A percentile compares a stretch with the other conserved stretches of the same genome.
These are phyloP conservation scores for Silurus meridionalis DNA, from an alignment of 2,113 vertebrate genomes.

Conservation along the genomic window DNA sequence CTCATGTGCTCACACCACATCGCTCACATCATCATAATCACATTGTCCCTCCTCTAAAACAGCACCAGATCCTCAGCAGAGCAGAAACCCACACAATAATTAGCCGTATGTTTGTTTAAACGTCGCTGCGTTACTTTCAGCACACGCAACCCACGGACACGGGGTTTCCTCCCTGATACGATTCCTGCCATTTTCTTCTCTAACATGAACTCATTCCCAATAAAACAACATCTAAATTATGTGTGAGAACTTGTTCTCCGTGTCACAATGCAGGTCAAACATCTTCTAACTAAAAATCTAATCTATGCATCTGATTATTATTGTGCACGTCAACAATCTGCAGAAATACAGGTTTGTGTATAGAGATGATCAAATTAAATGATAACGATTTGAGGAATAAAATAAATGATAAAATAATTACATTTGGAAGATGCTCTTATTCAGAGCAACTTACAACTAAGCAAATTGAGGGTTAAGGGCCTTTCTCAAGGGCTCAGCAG, in stretches of 20 bases:
- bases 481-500: too few relatives aligned
- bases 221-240: background rate
- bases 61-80: background rate
- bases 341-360: too few relatives aligned
- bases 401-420: too few relatives aligned
- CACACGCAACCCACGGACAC: background rate
- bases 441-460: too few relatives aligned
- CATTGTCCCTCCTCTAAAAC: background rate
- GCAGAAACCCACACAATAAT: constrained; percentile 1
- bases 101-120: background rate
- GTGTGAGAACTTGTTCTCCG: too few relatives aligned
- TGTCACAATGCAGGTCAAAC: too few relatives aligned
- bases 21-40: background rate
- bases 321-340: background rate
- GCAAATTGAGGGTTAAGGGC: too few relatives aligned
- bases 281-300: too few relatives aligned
- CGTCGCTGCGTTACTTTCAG: background rate
- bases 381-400: too few relatives aligned
- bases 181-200: background rate
- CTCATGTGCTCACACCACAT: background rate
- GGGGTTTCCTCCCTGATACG: background rate
- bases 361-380: too few relatives aligned
- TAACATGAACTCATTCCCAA: background rate
- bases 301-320: background rate
- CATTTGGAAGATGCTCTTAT: too few relatives aligned